Conservation (phyloP, 2,797 vertebrate species). For the Bradypodion ventrale region DNA sequence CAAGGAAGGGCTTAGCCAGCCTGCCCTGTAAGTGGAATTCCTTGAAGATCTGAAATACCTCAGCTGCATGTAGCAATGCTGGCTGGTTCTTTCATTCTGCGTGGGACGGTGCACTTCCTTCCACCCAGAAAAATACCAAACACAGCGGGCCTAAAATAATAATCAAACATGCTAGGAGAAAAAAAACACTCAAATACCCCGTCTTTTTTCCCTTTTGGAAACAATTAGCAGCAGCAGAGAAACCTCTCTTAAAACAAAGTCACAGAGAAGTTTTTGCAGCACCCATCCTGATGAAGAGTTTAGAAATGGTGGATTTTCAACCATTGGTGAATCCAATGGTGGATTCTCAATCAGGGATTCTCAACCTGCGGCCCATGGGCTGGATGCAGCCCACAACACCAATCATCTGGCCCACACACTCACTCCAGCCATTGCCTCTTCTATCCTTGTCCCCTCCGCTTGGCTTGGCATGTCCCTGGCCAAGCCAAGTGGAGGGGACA, state of each 20-base stretch:
- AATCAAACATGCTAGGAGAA: not conserved
- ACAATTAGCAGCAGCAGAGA: not conserved
- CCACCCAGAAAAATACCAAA: not conserved
- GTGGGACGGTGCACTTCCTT: not conserved
- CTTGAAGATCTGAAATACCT: not conserved
- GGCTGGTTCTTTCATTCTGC: not conserved
- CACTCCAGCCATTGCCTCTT: too few relatives aligned
- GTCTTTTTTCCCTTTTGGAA: not conserved
- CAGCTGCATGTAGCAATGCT: not conserved
- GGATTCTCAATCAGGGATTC: too few relatives aligned
- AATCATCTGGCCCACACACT: too few relatives aligned
- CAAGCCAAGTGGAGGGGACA: too few relatives aligned
- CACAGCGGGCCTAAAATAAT: not conserved
- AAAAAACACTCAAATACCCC: not conserved
- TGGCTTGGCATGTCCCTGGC: too few relatives aligned
- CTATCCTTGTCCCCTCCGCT: too few relatives aligned
- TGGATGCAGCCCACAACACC: too few relatives aligned
- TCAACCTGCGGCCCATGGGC: too few relatives aligned
- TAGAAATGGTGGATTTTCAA: too few relatives aligned
- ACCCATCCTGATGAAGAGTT: not conserved
- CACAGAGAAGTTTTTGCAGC: not conserved
- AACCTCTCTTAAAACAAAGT: not conserved
- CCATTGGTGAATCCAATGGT: too few relatives aligned
- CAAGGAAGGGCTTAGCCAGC: too few relatives aligned
- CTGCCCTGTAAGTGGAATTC: too few relatives aligned